A percentile compares a stretch with the other conserved stretches of the same genome.
These are phyloP conservation scores for Diarsia mendica DNA, from an alignment of 2,888 invertebrate genomes.

Conservation along the genomic window DNA sequence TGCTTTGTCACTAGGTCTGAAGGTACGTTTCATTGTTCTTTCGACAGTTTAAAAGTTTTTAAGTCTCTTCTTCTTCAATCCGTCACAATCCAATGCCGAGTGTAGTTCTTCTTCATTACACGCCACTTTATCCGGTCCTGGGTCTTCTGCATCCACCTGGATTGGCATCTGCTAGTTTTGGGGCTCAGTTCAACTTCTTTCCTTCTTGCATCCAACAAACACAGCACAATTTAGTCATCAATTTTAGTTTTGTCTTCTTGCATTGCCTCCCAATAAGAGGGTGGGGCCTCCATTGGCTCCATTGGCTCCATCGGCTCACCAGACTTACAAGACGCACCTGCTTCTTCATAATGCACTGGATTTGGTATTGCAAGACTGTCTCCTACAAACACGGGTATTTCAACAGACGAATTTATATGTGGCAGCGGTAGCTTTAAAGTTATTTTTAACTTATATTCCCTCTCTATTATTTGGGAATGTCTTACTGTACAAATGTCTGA, in stretches of 20 bases:
- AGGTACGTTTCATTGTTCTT: too few species aligned
- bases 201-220: background rate
- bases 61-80: background rate
- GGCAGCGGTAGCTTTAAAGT: conserved; percentile 54
- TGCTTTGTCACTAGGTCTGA: too few species aligned
- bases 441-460: conserved; percentile 45
- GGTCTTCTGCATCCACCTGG: background rate
- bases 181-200: background rate
- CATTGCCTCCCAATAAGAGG: conserved; percentile 41
- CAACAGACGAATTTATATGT: conserved; percentile 38
- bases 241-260: conserved; percentile 23
- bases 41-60: too few species aligned
- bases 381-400: conserved; percentile 53
- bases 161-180: background rate
- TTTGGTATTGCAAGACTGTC: conserved; percentile 14
- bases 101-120: background rate
- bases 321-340: background rate
- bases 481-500: conserved; percentile 47
- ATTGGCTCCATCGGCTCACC: background rate
- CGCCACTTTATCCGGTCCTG: background rate
- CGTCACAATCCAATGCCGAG: background rate
- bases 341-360: conserved; percentile 5
- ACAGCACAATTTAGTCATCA: background rate
- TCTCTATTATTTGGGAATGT: conserved; percentile 40
- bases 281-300: background rate